Base-by-base conservation (phyloP, 2,888 invertebrate genomes). In the Myopa tessellatipennis region DNA sequence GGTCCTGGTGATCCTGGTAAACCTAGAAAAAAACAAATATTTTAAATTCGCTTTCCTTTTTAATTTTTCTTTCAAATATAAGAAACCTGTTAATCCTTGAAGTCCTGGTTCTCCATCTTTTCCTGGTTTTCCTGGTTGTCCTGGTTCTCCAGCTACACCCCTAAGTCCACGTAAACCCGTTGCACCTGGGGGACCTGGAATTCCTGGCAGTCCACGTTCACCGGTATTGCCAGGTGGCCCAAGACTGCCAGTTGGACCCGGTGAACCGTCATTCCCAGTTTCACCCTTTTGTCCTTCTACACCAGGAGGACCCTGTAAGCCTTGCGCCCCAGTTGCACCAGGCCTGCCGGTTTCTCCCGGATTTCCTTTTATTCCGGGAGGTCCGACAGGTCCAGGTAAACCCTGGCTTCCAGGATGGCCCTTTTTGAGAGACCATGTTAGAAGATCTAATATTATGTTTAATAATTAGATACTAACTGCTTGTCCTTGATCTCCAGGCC, bases 261-360 rank as follows among this genome's bases (percentile, higher is more conserved):
- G 90, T 0, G 92, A 91, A 16, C 97, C 96, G 67, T 92, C 84
- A 50, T 91, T 91, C 16, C 95, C 94, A 68, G 92, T 90, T 84
- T 95, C 95, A 14, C 95, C 96, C 88, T 95, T 95, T 36, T 92
- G 90, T 5, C 96, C 96, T 84, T 95, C 94, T 4, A 90, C 85
- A 52, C 96, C 96, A 16, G 92, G 92, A 4, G 92, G 89, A 26
- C 96, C 96, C 50, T 94, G 92, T 34, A 92, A 90, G 4, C 96
- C 96, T 77, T 92, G 91, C 1, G 91, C 91, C 0, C 95, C 95
- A 2, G 92, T 90, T 60, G 91, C 88, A 7, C 95, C 95, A 1
- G 93, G 90, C 80, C 94, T 90, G 16, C 95, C 95, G 10, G 90
- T 86, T 83, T 95, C 95, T 60, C 95, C 95, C 0, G 91, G 88